Percentiles rank a stretch among this genome's conserved stretches.
These are phyloP conservation scores for Trogon surrucura DNA, from an alignment of 2,113 vertebrate genomes.

Conservation along the genomic window DNA sequence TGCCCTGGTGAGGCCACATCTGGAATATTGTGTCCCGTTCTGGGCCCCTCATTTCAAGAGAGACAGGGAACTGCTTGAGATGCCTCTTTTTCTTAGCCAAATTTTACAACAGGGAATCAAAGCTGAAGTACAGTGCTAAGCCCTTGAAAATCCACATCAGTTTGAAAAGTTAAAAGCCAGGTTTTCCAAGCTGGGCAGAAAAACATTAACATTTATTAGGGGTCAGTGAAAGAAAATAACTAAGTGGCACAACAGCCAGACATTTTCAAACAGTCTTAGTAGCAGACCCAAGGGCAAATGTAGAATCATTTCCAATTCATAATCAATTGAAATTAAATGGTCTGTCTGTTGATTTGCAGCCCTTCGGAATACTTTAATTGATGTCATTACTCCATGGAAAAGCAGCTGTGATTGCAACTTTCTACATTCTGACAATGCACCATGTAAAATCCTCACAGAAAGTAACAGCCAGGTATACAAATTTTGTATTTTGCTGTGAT, in stretches of 20 bases:
- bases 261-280: background rate
- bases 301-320: background rate
- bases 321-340: conserved; percentile 50
- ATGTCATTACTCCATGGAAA: background rate
- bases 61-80: too few relatives aligned
- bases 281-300: background rate
- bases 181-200: background rate
- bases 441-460: background rate
- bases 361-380: background rate
- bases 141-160: background rate
- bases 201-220: background rate
- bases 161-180: background rate
- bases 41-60: too few relatives aligned
- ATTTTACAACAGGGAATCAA: background rate
- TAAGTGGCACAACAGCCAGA: background rate
- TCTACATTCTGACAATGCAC: background rate
- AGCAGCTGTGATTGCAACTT: background rate
- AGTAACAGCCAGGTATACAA: background rate
- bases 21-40: too few relatives aligned
- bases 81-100: background rate
- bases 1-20: too few relatives aligned
- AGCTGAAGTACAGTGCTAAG: background rate
- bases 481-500: conserved; percentile 12
- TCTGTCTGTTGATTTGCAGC: conserved; percentile 3
- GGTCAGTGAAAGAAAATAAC: background rate